These are phyloP conservation scores for Tryphoninae sp. DNA, from an alignment of 2,888 invertebrate genomes.

Conservation along the genomic window DNA sequence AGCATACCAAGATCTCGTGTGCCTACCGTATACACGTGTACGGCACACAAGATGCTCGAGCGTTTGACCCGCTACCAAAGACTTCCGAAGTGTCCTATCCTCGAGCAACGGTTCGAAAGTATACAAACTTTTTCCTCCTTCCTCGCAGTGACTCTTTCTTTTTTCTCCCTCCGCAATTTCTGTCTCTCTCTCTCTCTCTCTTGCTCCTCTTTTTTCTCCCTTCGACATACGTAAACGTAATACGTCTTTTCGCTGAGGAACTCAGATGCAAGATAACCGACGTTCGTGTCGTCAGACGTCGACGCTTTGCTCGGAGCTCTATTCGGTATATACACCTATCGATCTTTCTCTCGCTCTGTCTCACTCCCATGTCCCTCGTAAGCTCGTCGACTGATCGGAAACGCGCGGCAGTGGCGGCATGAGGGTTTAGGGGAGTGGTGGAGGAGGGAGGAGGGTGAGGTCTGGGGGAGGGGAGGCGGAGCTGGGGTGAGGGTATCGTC, in stretches of 20 bases:
- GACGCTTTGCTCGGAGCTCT: slow-evolving; percentile 29
- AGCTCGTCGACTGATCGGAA: slow-evolving; percentile 43
- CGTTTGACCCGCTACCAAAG: slow-evolving; percentile 50
- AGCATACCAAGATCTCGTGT: slow-evolving; percentile 2
- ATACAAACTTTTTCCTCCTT: slow-evolving; percentile 47
- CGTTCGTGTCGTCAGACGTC: slow-evolving; percentile 57
- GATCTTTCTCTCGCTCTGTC: slow-evolving; percentile 34
- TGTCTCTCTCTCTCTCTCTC: slow-evolving; percentile 15
- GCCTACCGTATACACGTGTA: slow-evolving; percentile 19
- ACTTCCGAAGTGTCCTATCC: slow-evolving; percentile 32
- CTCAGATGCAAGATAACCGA: slow-evolving; percentile 59
- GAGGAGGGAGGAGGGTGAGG: background rate
- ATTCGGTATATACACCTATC: slow-evolving; percentile 28
- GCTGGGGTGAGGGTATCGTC: slow-evolving; percentile 26
- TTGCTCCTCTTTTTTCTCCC: background rate
- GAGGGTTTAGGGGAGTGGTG: slow-evolving; percentile 40
- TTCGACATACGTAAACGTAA: slow-evolving; percentile 14
- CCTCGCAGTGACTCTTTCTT: slow-evolving; percentile 37
- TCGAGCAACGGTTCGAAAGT: slow-evolving; percentile 8
- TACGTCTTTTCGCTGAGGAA: slow-evolving; percentile 39
- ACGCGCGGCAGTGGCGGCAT: slow-evolving; percentile 65
- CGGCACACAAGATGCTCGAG: slow-evolving; percentile 37
- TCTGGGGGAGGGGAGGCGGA: background rate
- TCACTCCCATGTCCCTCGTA: slow-evolving; percentile 50
- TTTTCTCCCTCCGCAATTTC: slow-evolving; percentile 11